Evolutionary conservation across 2,888 invertebrate genomes (phyloP).

Genomic region (Temnothorax unifasciatus): DNA sequence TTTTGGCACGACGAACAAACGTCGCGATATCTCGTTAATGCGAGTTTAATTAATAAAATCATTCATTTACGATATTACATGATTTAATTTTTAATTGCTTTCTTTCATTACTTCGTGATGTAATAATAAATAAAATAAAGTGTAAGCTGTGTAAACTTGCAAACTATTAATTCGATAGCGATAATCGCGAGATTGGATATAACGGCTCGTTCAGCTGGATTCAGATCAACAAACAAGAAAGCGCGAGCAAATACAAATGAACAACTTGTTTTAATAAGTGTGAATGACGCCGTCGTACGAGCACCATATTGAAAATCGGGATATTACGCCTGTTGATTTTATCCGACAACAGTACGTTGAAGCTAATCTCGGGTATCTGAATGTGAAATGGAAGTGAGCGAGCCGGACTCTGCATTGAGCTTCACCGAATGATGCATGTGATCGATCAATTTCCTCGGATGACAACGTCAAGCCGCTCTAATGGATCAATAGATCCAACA

Average conservation of each 20-base stretch:
- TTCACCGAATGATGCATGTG: slow-evolving; percentile 33
- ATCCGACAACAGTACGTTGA: slow-evolving; percentile 14
- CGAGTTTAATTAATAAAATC: slow-evolving; percentile 19
- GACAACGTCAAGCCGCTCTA: slow-evolving; percentile 21
- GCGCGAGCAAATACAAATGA: neutral
- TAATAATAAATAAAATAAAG: neutral
- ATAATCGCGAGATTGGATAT: slow-evolving; percentile 18
- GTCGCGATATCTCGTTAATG: neutral
- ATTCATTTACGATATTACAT: neutral
- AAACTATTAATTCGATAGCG: neutral
- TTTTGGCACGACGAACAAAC: neutral
- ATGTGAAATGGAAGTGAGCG: slow-evolving; percentile 29
- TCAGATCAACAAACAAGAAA: neutral
- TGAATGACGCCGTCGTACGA: neutral
- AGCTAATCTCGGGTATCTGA: slow-evolving; percentile 46
- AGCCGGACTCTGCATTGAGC: neutral
- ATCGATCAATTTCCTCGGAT: slow-evolving; percentile 47
- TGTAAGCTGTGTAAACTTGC: neutral
- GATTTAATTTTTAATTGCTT: neutral
- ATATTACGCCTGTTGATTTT: slow-evolving; percentile 38
- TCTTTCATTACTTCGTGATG: neutral
- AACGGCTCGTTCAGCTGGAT: neutral
- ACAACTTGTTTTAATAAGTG: neutral
- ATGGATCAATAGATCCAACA: slow-evolving; percentile 26
- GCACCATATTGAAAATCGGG: neutral